phyloP scores from a whole-genome alignment of 2,113 vertebrate species.

The Plecturocebus donacophilus region DNA sequence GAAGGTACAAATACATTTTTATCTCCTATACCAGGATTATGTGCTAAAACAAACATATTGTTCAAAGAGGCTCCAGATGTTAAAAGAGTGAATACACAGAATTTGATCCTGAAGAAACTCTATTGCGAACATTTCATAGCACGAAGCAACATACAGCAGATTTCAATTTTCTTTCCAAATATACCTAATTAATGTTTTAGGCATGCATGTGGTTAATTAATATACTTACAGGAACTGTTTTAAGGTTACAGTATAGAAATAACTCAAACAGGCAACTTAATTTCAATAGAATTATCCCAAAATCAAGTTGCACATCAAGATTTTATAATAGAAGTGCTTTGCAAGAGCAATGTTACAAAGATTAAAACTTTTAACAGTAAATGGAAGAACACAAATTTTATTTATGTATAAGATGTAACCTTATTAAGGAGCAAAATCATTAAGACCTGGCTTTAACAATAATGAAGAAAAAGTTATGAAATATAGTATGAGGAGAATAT shows the following conservation, averaged over 20 bases:
- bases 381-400: conserved; percentile 20
- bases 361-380: conserved; percentile 24
- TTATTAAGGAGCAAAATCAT: conserved; percentile 6
- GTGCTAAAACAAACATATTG: conserved; percentile 5
- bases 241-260: background rate
- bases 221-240: conserved; percentile 14
- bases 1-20: conserved; percentile 2
- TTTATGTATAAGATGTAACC: conserved; percentile 25
- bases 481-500: background rate
- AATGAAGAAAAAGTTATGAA: conserved; percentile 29
- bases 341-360: conserved; percentile 27
- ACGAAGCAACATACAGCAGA: background rate
- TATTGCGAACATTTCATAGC: background rate
- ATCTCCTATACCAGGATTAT: background rate
- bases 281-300: background rate
- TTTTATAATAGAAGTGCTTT: conserved; percentile 25
- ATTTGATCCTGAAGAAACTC: conserved; percentile 52
- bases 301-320: conserved; percentile 41
- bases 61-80: background rate
- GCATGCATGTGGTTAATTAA: conserved; percentile 14
- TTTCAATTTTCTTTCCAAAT: conserved; percentile 49
- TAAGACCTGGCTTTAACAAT: background rate
- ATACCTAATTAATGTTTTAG: background rate
- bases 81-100: conserved; percentile 28
- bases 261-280: conserved; percentile 38